Evolutionary conservation across 1,140 invertebrate species (phyloP), one percentile per base, ranked within the genome.

Genomic region (Chlorops oryzae): DNA sequence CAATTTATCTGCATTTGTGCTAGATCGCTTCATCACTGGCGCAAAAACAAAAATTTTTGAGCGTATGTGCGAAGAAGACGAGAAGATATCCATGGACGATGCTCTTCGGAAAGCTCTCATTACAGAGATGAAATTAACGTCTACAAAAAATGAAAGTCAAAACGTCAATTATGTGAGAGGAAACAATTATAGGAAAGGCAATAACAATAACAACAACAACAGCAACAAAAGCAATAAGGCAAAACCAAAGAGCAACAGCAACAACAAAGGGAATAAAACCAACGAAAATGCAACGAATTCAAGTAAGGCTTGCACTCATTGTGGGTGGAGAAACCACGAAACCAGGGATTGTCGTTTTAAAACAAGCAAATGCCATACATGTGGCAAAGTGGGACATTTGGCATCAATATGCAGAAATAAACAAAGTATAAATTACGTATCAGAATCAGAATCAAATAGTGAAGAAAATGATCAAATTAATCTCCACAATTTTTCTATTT

Each of bases 401-500:
- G 44, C 51, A 23, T 39, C 25, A 17, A 25, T 52, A 4, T 52
- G 22, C 20, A 44, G 42, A 35, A 44, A 35, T 39, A 39, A 39
- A 17, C 7, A 7, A 39, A 39, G 17, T 18, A 39, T 44, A 45
- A 44, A 44, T 51, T 51, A 44, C 23, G 41, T 44, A 44, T 51
- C 22, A 12, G 13, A 42, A 27, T 24, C n/a, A n/a, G n/a, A n/a
- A n/a, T n/a, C n/a, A n/a, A n/a, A n/a, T n/a, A n/a, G n/a, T n/a
- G n/a, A n/a, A n/a, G n/a, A n/a, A n/a, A n/a, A n/a, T n/a, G n/a
- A n/a, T n/a, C n/a, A n/a, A n/a, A n/a, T n/a, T n/a, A n/a, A n/a
- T n/a, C n/a, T n/a, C n/a, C n/a, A 27, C 12, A 27, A 38, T 38
- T 13, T 32, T 18, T 48, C 32, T 20, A 12, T 22, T 40, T 40